These are phyloP conservation scores for Sterna hirundo DNA, from an alignment of 2,113 vertebrate genomes.

Conservation along the genomic window DNA sequence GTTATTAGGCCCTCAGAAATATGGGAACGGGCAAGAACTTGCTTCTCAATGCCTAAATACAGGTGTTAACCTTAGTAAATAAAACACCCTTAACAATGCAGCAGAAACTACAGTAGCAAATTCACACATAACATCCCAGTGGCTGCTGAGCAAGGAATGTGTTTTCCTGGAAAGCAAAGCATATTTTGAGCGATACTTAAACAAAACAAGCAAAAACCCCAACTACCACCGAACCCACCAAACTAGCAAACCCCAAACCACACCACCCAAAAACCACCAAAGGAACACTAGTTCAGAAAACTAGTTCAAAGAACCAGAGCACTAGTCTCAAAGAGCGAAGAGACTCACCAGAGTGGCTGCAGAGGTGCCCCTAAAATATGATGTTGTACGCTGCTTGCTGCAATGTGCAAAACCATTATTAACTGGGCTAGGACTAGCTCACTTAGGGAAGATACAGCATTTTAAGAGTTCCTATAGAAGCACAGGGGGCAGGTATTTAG, in stretches of 20 bases:
- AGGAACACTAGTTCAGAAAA: background rate
- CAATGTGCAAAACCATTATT: background rate
- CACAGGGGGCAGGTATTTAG: background rate
- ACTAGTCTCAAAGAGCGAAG: background rate
- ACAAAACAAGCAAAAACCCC: background rate
- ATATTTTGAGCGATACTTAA: background rate
- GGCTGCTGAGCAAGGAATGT: background rate
- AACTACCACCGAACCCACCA: background rate
- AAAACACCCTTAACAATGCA: background rate
- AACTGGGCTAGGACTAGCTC: background rate
- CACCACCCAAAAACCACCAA: background rate
- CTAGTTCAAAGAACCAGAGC: background rate
- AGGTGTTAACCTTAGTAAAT: background rate
- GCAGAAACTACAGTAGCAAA: background rate
- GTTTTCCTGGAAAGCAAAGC: conserved; percentile 23
- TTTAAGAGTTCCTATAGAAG: background rate
- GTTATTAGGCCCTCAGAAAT: background rate
- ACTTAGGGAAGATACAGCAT: background rate
- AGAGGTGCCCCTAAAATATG: background rate
- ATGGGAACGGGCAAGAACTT: rapidly evolving
- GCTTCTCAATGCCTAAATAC: background rate
- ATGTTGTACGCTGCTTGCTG: background rate
- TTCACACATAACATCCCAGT: background rate
- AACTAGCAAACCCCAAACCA: background rate
- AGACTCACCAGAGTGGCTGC: background rate